Evolutionary conservation across 2,888 invertebrate species (phyloP).

Genomic region (Catocala fraxini): DNA sequence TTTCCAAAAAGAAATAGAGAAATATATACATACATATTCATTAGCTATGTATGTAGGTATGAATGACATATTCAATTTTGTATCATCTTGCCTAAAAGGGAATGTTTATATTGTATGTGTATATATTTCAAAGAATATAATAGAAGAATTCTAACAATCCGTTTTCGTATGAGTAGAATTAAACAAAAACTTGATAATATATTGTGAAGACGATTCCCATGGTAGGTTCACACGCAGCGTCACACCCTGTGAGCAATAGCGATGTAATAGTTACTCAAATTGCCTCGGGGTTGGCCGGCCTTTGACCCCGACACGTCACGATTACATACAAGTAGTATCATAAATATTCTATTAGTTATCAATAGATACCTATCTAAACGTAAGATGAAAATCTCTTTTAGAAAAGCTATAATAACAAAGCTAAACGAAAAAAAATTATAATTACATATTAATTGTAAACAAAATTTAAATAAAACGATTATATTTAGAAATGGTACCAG

Average conservation of each 20-base stretch:
- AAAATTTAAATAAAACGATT: neutral
- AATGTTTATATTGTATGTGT: too few species aligned
- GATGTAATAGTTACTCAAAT: constrained; percentile 59
- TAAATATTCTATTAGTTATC: neutral
- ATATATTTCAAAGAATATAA: neutral
- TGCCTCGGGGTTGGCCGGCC: constrained; percentile 65
- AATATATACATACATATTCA: too few species aligned
- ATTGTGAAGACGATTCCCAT: constrained; percentile 72
- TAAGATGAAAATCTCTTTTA: too few species aligned
- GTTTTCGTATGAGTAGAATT: constrained; percentile 23
- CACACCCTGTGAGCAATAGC: constrained; percentile 76
- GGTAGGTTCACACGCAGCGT: constrained; percentile 80
- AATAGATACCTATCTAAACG: too few species aligned
- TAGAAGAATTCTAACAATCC: constrained; percentile 11
- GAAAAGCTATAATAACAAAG: too few species aligned
- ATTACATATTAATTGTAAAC: too few species aligned
- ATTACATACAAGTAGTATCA: neutral
- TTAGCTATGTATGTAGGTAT: too few species aligned
- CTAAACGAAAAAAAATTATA: too few species aligned
- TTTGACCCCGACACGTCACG: constrained; percentile 62
- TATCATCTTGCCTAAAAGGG: too few species aligned
- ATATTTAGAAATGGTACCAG: neutral
- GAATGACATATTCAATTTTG: too few species aligned
- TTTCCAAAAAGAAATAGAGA: too few species aligned
- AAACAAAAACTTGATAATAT: constrained; percentile 51